These are phyloP conservation scores for Bathynomus jamesi DNA, from an alignment of 1,140 invertebrate species.

Conservation along the genomic window DNA sequence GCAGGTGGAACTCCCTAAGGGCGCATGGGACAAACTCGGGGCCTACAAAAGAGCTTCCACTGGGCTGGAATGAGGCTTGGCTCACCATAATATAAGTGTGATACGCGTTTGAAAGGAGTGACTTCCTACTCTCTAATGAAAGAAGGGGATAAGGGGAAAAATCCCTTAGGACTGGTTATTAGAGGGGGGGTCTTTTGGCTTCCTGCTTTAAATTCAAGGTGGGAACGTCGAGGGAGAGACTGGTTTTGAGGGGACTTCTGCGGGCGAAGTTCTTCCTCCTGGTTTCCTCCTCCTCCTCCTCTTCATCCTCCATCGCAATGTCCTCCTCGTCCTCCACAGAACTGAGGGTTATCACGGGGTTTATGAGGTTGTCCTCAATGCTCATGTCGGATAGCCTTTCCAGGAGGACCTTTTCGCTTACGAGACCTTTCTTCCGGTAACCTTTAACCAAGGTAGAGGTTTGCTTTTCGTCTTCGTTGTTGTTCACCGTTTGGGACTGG, in stretches of 20 bases:
- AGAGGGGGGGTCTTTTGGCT: constrained; percentile 36
- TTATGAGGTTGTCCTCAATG: constrained; percentile 34
- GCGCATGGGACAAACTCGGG: no score
- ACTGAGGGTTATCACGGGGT: constrained; percentile 35
- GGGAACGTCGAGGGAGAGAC: constrained; percentile 31
- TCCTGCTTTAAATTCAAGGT: constrained; percentile 31
- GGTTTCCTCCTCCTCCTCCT: constrained; percentile 10
- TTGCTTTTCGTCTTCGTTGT: neutral
- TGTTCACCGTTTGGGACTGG: neutral
- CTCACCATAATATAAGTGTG: no score
- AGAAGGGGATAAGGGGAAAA: no score
- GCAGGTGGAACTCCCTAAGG: no score
- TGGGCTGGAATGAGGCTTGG: no score
- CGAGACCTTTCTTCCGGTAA: constrained; percentile 35
- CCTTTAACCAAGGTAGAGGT: constrained; percentile 8
- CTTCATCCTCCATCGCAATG: constrained; percentile 5
- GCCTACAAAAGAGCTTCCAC: no score
- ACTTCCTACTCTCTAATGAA: no score
- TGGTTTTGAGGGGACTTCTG: constrained; percentile 23
- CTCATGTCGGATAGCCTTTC: constrained; percentile 37
- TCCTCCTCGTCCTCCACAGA: constrained; percentile 37
- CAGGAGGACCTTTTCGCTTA: constrained; percentile 34
- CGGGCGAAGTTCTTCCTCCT: constrained; percentile 7
- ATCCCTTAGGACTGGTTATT: no score
- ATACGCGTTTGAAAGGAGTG: no score